phyloP scores from a whole-genome alignment of 1,140 invertebrate species.

The Alviniconcha marisindica region DNA sequence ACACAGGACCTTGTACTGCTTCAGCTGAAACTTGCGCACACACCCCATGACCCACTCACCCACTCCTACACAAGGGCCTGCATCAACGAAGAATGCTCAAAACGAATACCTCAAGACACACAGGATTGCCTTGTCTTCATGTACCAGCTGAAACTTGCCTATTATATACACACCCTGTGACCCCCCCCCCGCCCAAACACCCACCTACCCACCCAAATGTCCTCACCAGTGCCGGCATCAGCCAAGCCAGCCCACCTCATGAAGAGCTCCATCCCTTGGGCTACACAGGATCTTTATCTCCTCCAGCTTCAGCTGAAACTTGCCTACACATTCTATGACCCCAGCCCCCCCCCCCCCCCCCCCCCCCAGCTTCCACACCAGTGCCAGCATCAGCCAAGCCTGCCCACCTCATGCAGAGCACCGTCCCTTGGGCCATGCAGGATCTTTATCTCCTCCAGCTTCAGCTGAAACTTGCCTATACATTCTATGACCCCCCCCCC shows the following conservation, averaged over 20 bases:
- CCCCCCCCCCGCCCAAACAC: not conserved
- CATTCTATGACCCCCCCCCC: no score
- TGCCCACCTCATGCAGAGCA: slow-evolving; percentile 65
- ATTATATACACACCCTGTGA: no score
- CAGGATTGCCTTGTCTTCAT: no score
- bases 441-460: slow-evolving; percentile 84
- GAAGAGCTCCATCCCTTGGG: slow-evolving; percentile 79
- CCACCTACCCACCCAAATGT: not conserved
- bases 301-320: slow-evolving; percentile 88
- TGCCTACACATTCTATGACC: no score
- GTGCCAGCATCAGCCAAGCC: not conserved
- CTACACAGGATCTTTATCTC: slow-evolving; percentile 88
- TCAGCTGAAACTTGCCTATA: slow-evolving; percentile 90
- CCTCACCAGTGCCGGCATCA: not conserved
- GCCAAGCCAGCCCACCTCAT: slow-evolving; percentile 58
- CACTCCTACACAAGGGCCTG: no score
- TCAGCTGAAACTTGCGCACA: slow-evolving; percentile 90
- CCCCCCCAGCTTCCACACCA: not conserved
- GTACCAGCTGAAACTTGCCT: no score
- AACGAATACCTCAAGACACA: no score
- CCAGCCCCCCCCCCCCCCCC: no score
- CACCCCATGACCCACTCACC: no score
- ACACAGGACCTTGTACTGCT: slow-evolving; percentile 86
- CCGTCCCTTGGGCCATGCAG: slow-evolving; percentile 84
- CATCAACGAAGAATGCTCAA: no score